Evolutionary conservation across 2,888 invertebrate genomes (phyloP), one percentile per base, ranked within the genome.

Genomic region (Amiota mariae): DNA sequence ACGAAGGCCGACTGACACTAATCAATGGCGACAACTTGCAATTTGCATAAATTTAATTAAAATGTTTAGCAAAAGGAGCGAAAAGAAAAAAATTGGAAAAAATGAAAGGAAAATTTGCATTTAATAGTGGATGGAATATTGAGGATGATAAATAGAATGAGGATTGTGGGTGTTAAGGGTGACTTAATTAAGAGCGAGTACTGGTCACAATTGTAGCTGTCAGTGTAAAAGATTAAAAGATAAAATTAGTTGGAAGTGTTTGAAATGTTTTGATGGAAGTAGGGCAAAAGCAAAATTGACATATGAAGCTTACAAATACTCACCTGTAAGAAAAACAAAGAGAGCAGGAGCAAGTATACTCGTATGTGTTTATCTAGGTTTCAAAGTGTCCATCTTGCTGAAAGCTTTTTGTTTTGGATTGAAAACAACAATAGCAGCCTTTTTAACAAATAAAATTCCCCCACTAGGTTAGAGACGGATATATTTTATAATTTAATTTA

Each of bases 11-110:
- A 36, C 6, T 61, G 48, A 57, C 48, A 71, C 51, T 63, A 74
- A 74, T 74, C 72, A 72, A 72, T 72, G 64, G 57, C 54, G 64
- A 72, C 70, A 63, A 24, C 66, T 15, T 63, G 59, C 20, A 77
- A 80, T 85, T 78, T 81, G 77, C 82, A 81, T 85, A 77, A 76
- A 80, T 79, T 85, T 75, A 79, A 79, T 75, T 75, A 77, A 82
- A 76, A 74, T 59, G 70, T 72, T 6, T 36, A 4, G 36, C 8
- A 36, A 36, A 36, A 36, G 36, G 36, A 36, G 8, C 76, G 36
- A 12, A 68, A 63, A 36, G 36, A 4, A 63, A 63, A 36, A 18
- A 59, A n/a, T 4, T 54, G n/a, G 12, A n/a, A 18, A 11, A 20
- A 59, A 3, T 59, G 8, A 24, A 59, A 11, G 8, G n/a, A 11